Evolutionary conservation across 1,140 invertebrate species (phyloP), one percentile per base, ranked within the genome.

Genomic region (Grapholita molesta): DNA sequence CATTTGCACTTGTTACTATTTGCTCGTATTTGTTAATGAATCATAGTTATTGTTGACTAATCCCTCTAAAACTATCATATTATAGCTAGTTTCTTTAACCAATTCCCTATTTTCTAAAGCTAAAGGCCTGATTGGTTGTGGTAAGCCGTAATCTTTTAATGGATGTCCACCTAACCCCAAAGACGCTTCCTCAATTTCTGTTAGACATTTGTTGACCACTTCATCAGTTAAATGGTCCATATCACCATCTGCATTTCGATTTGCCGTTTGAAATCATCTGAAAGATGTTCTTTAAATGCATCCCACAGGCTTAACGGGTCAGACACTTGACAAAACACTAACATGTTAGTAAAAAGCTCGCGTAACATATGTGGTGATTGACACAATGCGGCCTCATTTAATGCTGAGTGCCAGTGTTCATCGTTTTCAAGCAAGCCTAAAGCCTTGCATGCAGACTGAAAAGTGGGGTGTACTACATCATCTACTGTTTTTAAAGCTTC

Each of bases 401-500:
- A 28, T 15, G 30, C 4, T 4, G 23, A 3, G n/a, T 25, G 4
- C 70, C 38, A 75, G 66, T 76, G 67, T 21, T 33, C 25, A 61
- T 73, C 69, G 28, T 70, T 66, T 66, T 73, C 71, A 7, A 72
- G 66, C 42, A 79, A 76, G 53, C 77, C 66, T 30, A 86, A 67
- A 65, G 71, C 71, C 69, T 79, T 80, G 76, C 88, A 93, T 32
- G 88, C 86, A 61, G 83, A 80, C 75, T 78, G 72, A 70, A 80
- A 92, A 35, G 90, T 88, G 8, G 65, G 66, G 76, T 79, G 86
- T 69, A 86, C 28, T 24, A 72, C 7, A 67, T 83, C 85, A 75
- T 92, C 70, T 32, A 92, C 80, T 65, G 76, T 92, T 83, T 76
- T 70, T 23, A 92, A 70, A 65, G 71, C 28, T 77, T 79, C 66